Percentiles rank a stretch among this genome's conserved stretches.
Evolutionary conservation across 2,113 vertebrate genomes (phyloP).

Genomic region (Rhadina sibilatrix): DNA sequence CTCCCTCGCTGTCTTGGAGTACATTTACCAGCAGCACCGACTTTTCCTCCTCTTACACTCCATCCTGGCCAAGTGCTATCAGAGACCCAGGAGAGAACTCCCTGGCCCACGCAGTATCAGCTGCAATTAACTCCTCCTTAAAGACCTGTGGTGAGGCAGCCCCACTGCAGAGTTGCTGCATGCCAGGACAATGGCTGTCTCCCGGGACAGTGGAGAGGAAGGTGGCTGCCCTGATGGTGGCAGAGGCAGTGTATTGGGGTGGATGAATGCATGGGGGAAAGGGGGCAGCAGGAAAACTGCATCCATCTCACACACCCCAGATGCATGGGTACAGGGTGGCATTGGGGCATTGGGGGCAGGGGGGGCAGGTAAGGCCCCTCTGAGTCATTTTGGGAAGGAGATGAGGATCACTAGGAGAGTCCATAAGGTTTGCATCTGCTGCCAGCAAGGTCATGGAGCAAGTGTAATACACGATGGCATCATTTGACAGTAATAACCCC

Average conservation of each 20-base stretch:
- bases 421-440: background rate
- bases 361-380: background rate
- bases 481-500: background rate
- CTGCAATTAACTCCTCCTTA: conserved; percentile 5
- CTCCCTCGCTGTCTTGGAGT: background rate
- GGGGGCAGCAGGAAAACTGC: background rate
- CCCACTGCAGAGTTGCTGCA: background rate
- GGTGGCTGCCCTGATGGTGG: no score
- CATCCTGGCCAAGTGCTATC: background rate
- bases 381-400: background rate
- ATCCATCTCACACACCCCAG: background rate
- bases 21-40: background rate
- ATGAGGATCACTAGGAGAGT: background rate
- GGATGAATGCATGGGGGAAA: rapidly evolving
- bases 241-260: rapidly evolving
- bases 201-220: rapidly evolving
- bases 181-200: background rate
- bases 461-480: background rate
- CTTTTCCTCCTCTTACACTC: background rate
- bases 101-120: background rate
- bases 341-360: background rate
- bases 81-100: background rate
- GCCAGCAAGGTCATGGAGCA: background rate
- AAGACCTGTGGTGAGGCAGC: background rate
- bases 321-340: background rate